A percentile compares a stretch with the other conserved stretches of the same genome.
phyloP scores from a whole-genome alignment of 2,113 vertebrate genomes.

The Tupaia chinensis region DNA sequence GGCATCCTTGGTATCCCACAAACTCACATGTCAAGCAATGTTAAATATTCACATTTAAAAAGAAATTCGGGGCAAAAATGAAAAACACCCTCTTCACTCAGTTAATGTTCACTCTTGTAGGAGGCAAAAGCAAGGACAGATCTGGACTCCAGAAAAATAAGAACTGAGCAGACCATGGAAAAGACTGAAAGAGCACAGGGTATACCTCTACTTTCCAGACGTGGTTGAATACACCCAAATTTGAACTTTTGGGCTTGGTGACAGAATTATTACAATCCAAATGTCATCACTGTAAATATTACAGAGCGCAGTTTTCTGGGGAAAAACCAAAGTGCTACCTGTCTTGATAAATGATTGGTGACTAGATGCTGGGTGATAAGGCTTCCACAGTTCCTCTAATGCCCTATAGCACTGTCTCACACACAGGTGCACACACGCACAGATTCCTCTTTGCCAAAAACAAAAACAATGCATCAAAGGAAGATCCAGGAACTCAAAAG shows the following conservation, averaged over 20 bases:
- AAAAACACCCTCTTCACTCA: neutral
- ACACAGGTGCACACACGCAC: neutral
- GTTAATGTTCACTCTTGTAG: neutral
- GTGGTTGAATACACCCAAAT: neutral
- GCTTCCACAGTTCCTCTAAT: neutral
- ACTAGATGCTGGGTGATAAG: neutral
- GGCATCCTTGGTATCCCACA: neutral
- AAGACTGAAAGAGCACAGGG: neutral
- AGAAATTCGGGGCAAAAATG: neutral
- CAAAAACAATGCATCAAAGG: neutral
- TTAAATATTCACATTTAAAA: slow-evolving; percentile 41
- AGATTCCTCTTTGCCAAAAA: slow-evolving; percentile 13
- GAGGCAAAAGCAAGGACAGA: neutral
- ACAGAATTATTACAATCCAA: slow-evolving; percentile 25
- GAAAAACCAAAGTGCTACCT: neutral
- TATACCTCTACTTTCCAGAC: neutral
- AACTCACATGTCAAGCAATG: neutral
- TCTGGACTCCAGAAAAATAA: neutral
- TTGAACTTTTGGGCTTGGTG: neutral
- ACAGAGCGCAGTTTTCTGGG: neutral
- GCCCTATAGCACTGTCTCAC: neutral
- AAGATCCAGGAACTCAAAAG: slow-evolving; percentile 43
- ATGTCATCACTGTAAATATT: neutral
- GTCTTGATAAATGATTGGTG: neutral
- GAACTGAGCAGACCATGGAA: neutral